phyloP scores from a whole-genome alignment of 2,797 vertebrate species.

The Typhlichthys eigenmanni region DNA sequence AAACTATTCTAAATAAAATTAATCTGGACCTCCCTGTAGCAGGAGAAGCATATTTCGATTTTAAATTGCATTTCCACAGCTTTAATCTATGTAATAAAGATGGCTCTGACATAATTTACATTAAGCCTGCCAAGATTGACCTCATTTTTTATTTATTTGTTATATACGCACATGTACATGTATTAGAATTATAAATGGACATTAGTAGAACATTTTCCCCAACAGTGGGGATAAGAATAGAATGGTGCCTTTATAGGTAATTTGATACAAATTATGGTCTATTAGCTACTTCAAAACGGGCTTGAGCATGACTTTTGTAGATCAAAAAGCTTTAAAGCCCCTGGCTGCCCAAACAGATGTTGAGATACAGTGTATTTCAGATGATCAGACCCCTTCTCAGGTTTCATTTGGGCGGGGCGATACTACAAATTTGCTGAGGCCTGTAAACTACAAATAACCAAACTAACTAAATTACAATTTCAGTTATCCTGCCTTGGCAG shows the following conservation, averaged over 20 bases:
- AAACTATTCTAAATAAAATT: slow-evolving; percentile 10
- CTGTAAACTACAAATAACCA: too few relatives aligned
- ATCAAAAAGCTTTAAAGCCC: slow-evolving; percentile 35
- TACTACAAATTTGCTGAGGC: too few relatives aligned
- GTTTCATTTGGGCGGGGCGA: too few relatives aligned
- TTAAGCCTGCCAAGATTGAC: slow-evolving; percentile 21
- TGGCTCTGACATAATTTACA: slow-evolving; percentile 1
- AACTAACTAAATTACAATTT: too few relatives aligned
- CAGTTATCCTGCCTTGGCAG: too few relatives aligned
- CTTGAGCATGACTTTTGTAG: slow-evolving; percentile 36
- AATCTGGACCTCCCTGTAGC: slow-evolving; percentile 14
- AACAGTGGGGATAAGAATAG: slow-evolving; percentile 28
- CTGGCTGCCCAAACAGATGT: background rate
- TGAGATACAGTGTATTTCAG: too few relatives aligned
- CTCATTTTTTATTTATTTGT: slow-evolving; percentile 24
- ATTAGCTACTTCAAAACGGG: slow-evolving; percentile 43
- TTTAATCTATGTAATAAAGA: slow-evolving; percentile 29
- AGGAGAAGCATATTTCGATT: slow-evolving; percentile 10
- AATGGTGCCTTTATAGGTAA: slow-evolving; percentile 41
- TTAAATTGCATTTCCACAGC: slow-evolving; percentile 19
- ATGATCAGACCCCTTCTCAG: too few relatives aligned
- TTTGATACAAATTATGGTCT: slow-evolving; percentile 52
- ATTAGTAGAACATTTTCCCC: slow-evolving; percentile 20
- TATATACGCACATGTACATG: slow-evolving; percentile 19
- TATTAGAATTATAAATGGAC: slow-evolving; percentile 21